A percentile compares a stretch with the other conserved stretches of the same genome.
phyloP scores from a whole-genome alignment of 2,797 vertebrate genomes.

The Pangasius mekongensis region DNA sequence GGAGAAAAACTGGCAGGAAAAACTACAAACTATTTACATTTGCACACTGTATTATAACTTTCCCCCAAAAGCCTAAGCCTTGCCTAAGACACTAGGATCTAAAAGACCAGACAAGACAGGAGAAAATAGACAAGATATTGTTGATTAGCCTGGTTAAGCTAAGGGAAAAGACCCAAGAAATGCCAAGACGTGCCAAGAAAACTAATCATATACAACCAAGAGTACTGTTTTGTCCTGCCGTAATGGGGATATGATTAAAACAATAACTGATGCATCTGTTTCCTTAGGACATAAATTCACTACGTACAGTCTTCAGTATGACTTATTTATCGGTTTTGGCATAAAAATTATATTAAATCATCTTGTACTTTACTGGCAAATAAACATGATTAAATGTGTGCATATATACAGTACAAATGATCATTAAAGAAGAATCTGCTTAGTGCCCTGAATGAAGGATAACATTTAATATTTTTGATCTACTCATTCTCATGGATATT shows the following conservation, averaged over 20 bases:
- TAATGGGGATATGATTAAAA: background rate
- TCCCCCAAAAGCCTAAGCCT: background rate
- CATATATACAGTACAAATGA: background rate
- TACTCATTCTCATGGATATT: background rate
- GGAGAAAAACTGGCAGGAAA: background rate
- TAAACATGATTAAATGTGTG: background rate
- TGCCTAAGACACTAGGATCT: background rate
- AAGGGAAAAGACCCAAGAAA: background rate
- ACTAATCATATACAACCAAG: background rate
- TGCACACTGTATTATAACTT: background rate
- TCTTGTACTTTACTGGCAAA: background rate
- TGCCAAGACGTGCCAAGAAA: background rate
- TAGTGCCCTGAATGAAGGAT: too few relatives aligned
- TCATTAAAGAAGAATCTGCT: too few relatives aligned
- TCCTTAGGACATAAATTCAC: too few relatives aligned
- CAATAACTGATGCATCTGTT: background rate
- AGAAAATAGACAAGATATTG: background rate
- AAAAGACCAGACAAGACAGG: background rate
- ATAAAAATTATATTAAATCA: background rate
- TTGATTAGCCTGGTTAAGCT: background rate
- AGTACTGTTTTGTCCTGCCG: background rate
- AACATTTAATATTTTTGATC: background rate
- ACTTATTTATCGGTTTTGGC: too few relatives aligned
- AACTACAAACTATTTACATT: background rate
- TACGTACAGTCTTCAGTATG: too few relatives aligned